Evolutionary conservation across 2,797 vertebrate genomes (phyloP), one percentile per base, ranked within the genome.

Genomic region (Antrozous pallidus): DNA sequence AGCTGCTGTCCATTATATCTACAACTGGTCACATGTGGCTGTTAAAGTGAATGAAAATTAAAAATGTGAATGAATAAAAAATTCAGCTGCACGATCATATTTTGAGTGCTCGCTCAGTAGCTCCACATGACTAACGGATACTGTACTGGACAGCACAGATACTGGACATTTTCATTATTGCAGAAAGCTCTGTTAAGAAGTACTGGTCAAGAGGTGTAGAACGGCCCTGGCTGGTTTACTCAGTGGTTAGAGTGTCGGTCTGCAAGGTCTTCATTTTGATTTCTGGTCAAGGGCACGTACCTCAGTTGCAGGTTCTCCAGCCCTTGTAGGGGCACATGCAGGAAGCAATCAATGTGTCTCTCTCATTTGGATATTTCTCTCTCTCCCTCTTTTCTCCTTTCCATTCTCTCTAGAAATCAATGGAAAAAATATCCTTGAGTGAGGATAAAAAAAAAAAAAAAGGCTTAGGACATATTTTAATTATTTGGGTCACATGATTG

Each of bases 1-100:
- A 94, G 58, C 54, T 92, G 36, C 1, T 95, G n/a, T 93, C 86
- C 65, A 80, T 2, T 95, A 77, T 84, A 38, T 84, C 93, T 89
- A 75, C 75, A 7, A 45, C 49, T 85, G 47, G 42, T 85, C n/a
- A 73, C 49, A 51, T 69, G 38, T 90, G 42, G 47, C 58, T 91
- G 51, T 92, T 84, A 58, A 92, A 94, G 61, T 88, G 33, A 94
- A 78, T 67, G 63, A 70, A 93, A 74, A 88, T 61, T 42, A 87
- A 65, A 58, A 71, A 54, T n/a, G n/a, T n/a, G n/a, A n/a, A n/a
- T n/a, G 67, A 94, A 89, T 78, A 5, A 61, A 94, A 90, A 94
- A 84, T 77, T 61, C n/a, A 82, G 42, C 73, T 18, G 33, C 6
- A 91, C 16, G 51, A 16, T 78, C 87, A 74, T 14, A 69, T 90